Evolutionary conservation across 2,113 vertebrate species (phyloP), one percentile per base, ranked within the genome.

Genomic region (Neoarius graeffei): DNA sequence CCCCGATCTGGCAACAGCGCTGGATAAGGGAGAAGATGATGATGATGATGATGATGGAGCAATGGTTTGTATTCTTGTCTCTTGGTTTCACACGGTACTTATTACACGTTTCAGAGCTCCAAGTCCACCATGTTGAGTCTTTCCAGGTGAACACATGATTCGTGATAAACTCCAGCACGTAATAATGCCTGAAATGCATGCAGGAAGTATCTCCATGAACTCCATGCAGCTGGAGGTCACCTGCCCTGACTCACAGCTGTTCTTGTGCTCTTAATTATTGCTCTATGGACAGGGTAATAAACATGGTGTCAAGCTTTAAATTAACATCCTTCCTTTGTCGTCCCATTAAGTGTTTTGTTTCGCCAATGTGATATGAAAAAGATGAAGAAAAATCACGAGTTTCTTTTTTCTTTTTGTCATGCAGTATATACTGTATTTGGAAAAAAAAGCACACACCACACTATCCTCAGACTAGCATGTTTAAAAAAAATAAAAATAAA

Each of bases 281-380:
- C 35, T 80, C 62, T 64, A 19, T 59, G 66, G 66, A 86, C 15
- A 23, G 54, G 81, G n/a, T 82, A 84, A 86, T 86, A 79, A 59
- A 27, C 20, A 35, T 83, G 35, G 83, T 59, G 81, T 27, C 15
- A 62, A 2, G 71, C 17, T 88, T 73, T n/a, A 83, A 83, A 83
- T 66, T 14, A 67, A 66, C 50, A 11, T 57, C 42, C 56, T 56
- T 20, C 27, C 67, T 89, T 89, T 76, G 42, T 74, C 25, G 6
- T 56, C 59, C 23, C 11, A 52, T 14, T 64, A 48, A 71, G 67
- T 27, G 10, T 25, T 42, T 50, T 11, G 20, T 54, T 79, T 54
- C 2, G 13, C 20, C 50, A 81, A 59, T 67, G 5, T 52, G 25
- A 59, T 30, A 17, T 9, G 59, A 6, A 11, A n/a, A 62, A 64